Percentiles rank a stretch among this genome's conserved stretches.
Conservation (phyloP, 2,888 invertebrate species). For the Athalia rosae region DNA sequence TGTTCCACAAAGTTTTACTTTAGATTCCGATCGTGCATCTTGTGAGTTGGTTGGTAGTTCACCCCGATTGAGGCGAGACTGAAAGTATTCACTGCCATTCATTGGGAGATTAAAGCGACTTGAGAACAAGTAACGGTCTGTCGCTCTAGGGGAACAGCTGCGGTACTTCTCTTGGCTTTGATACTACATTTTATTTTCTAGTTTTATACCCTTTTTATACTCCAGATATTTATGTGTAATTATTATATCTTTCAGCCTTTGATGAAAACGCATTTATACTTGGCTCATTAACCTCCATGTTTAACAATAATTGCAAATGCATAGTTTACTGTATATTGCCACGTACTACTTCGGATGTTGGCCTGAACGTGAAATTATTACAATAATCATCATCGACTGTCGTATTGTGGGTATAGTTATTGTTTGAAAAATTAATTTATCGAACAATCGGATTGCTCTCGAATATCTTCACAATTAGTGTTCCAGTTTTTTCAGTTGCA, state of each 20-base stretch:
- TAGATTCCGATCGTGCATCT: too few species aligned
- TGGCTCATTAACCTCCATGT: constrained; percentile 16
- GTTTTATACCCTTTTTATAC: not conserved
- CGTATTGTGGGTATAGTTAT: not conserved
- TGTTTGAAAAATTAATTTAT: not conserved
- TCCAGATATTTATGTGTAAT: not conserved
- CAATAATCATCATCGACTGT: not conserved
- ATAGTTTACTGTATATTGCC: not conserved
- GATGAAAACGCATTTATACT: not conserved
- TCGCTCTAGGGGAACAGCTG: too few species aligned
- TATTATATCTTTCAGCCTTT: not conserved
- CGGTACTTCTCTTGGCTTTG: too few species aligned
- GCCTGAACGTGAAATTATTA: constrained; percentile 1
- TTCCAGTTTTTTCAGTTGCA: too few species aligned
- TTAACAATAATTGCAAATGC: not conserved
- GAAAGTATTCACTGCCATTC: too few species aligned
- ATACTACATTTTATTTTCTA: not conserved
- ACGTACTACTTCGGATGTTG: constrained; percentile 23
- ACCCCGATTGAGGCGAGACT: too few species aligned
- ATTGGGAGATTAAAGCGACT: too few species aligned
- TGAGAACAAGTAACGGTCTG: too few species aligned
- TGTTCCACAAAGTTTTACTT: too few species aligned
- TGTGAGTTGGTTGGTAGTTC: too few species aligned
- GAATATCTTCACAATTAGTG: too few species aligned
- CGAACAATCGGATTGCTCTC: too few species aligned